Percentiles rank a stretch among this genome's conserved stretches.
Evolutionary conservation across 2,113 vertebrate species (phyloP).

Genomic region (Galbula dea): DNA sequence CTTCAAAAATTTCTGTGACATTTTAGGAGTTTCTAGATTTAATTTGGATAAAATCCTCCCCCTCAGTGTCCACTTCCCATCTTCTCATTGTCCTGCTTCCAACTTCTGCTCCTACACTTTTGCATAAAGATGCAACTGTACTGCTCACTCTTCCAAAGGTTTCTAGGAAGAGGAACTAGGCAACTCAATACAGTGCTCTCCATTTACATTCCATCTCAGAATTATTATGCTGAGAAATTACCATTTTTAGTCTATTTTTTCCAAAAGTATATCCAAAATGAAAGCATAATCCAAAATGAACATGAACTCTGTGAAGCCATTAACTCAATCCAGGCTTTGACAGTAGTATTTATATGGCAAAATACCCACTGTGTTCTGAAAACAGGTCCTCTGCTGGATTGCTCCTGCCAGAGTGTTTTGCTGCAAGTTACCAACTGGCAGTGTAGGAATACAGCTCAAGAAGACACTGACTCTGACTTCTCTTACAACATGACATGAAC

Average conservation of each 20-base stretch:
- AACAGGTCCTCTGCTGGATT: neutral
- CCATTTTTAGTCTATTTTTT: neutral
- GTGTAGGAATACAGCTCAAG: neutral
- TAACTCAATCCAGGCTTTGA: neutral
- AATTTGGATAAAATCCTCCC: neutral
- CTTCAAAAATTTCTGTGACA: neutral
- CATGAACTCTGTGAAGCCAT: neutral
- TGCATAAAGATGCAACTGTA: neutral
- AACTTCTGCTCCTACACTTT: neutral
- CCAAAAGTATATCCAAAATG: no score
- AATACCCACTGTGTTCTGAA: neutral
- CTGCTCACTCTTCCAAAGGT: neutral
- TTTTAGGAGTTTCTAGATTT: neutral
- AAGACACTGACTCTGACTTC: neutral
- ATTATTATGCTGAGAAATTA: neutral
- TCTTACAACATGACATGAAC: neutral
- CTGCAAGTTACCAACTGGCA: neutral
- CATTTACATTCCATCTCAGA: neutral
- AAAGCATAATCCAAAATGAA: neutral
- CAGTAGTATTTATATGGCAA: fast-evolving
- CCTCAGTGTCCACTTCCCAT: neutral
- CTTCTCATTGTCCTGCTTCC: neutral
- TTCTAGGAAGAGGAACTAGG: neutral
- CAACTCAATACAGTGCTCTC: neutral
- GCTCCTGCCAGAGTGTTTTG: neutral